Evolutionary conservation across 2,113 vertebrate species (phyloP), one percentile per base, ranked within the genome.

Genomic region (Marmota flaviventris): DNA sequence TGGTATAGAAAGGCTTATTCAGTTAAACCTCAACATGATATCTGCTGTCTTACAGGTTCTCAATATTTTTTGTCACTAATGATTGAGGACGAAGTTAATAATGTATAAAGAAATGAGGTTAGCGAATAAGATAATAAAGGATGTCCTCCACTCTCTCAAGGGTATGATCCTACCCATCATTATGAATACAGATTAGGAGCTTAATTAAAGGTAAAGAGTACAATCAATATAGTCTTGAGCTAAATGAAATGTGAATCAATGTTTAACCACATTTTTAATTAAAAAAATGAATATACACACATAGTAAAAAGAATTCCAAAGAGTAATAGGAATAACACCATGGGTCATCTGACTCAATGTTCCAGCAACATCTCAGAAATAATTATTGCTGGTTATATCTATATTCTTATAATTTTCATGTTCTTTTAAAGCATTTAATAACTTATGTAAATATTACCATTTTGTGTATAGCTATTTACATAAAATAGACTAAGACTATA

Each of bases 171-270:
- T 85, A 72, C 42, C 58, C 29, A 92, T 18, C 20, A 89, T 12
- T 73, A 32, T 69, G 91, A 96, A 96, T 94, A 93, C 37, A 89
- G 83, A 97, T 95, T 95, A 86, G 83, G 85, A 96, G 61, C 51
- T 97, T 97, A 96, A 98, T 97, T 96, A 98, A 96, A 97, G 69
- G 70, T 29, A 58, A 94, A 94, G 53, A 85, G 67, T 85, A 94
- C 91, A 22, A 91, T 89, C 82, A 94, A 91, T 93, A 91, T 53
- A 93, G 87, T 93, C 17, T 88, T 69, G 39, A 89, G 42, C 34
- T 86, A 96, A 97, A 79, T 88, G 75, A 93, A 97, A 94, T 85
- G 4, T 0, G 78, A 95, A 95, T 95, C 89, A 85, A 92, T 97
- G 63, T 93, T 94, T 95, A 96, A 92, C 37, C 87, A 96, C 39